phyloP scores from a whole-genome alignment of 2,113 vertebrate species.

The Tachuris rubrigastra region DNA sequence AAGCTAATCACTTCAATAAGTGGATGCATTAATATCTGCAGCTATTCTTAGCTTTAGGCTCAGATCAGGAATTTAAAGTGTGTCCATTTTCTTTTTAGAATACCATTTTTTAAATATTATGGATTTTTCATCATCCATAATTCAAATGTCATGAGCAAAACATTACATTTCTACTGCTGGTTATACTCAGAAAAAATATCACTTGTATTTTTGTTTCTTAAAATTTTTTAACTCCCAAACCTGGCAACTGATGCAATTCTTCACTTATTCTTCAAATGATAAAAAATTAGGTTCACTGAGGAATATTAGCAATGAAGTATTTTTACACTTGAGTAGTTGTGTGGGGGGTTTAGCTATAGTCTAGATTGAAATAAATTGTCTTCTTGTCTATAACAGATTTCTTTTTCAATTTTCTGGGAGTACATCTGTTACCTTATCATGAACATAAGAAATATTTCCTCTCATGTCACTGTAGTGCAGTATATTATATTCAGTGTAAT shows the following conservation, averaged over 20 bases:
- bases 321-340: background rate
- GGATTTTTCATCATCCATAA: background rate
- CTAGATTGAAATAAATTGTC: background rate
- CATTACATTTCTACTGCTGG: background rate
- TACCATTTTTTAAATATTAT: background rate
- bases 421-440: background rate
- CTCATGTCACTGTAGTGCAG: background rate
- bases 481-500: constrained; percentile 4
- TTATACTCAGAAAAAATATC: background rate
- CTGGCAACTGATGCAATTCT: background rate
- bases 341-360: background rate
- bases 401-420: background rate
- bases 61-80: background rate
- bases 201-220: background rate
- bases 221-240: background rate
- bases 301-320: background rate
- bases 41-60: background rate
- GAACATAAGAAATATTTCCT: background rate
- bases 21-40: background rate
- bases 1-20: background rate
- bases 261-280: background rate
- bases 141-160: background rate
- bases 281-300: background rate
- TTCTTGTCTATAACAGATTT: background rate
- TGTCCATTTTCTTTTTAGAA: background rate